Base-by-base conservation (phyloP, 1,140 invertebrate species). In the Drosophila equinoxialis region DNA sequence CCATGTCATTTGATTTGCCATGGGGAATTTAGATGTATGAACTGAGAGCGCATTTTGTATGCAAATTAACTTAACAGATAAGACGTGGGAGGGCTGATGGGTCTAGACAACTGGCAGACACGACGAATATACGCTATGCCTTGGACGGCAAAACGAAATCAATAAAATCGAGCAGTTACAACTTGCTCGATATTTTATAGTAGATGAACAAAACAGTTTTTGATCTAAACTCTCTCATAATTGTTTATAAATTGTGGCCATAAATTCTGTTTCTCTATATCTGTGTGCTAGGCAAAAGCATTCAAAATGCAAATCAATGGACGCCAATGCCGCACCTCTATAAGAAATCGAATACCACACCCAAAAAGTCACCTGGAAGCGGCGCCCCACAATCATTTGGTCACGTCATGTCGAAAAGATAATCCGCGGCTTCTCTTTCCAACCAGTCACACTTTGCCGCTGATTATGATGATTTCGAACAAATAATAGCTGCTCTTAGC, bases 1-100 rank as follows among this genome's bases (percentile, higher is more conserved):
- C 57, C 79, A 84, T 89, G 76, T 80, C 85, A 84, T 79, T 90
- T 85, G 77, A 79, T 81, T 90, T 85, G 82, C 82, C 65, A 63
- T 60, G 67, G 73, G 80, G 81, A 76, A 80, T 82, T 77, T 68
- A 77, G 74, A 62, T 74, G 71, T 77, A 71, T 72, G 67, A 68
- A 17, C 71, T 70, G 26, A 58, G 65, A 39, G 65, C 68, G 76
- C 79, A 81, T 81, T 81, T 81, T 73, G 65, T 81, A 81, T 81
- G 79, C 77, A 81, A 81, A 81, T 81, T 81, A 81, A 73, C 64
- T 51, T 51, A 30, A 58, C 42, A 71, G 81, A 81, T 84, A 90
- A 79, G 73, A 62, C 48, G 77, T 10, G 23, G 41, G 59, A 58
- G 67, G 55, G 55, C 23, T 61, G 65, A 70, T 64, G 63, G 70